Evolutionary conservation across 2,888 invertebrate genomes (phyloP).

Genomic region (Eudasyphora cyanicolor): DNA sequence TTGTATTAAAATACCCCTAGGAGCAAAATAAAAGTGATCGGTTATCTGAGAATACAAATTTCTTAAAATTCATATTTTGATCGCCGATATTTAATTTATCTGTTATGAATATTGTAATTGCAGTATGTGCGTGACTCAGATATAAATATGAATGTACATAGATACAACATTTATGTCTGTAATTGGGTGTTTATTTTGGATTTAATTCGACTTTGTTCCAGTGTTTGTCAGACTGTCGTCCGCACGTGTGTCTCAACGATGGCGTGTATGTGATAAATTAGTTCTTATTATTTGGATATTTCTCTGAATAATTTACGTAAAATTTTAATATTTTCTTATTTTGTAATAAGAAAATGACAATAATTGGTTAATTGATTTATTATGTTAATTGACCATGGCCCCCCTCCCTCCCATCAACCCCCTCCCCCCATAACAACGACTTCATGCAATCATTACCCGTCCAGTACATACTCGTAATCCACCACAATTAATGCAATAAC

Average conservation of each 20-base stretch:
- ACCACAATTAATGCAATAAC: no score
- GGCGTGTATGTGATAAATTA: slow-evolving; percentile 15
- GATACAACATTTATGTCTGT: not conserved
- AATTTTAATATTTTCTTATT: slow-evolving; percentile 30
- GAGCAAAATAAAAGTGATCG: not conserved
- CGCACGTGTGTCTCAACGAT: not conserved
- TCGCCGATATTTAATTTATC: no score
- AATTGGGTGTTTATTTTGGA: not conserved
- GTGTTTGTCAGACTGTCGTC: not conserved
- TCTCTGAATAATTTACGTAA: slow-evolving; percentile 19
- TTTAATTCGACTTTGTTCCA: not conserved
- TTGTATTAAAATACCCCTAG: not conserved
- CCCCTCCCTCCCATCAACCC: not conserved
- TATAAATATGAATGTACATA: not conserved
- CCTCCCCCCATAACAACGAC: not conserved
- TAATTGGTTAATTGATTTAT: slow-evolving; percentile 57
- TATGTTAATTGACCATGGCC: slow-evolving; percentile 41
- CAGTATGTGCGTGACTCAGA: not conserved
- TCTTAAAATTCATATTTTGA: no score
- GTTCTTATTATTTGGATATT: not conserved
- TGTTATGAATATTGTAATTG: no score
- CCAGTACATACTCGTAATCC: no score
- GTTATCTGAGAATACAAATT: no score
- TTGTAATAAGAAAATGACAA: slow-evolving; percentile 30
- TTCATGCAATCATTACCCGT: no score